Percentiles rank a stretch among this genome's conserved stretches.
These are phyloP conservation scores for Diabrotica undecimpunctata DNA, from an alignment of 1,140 invertebrate genomes.

Conservation along the genomic window DNA sequence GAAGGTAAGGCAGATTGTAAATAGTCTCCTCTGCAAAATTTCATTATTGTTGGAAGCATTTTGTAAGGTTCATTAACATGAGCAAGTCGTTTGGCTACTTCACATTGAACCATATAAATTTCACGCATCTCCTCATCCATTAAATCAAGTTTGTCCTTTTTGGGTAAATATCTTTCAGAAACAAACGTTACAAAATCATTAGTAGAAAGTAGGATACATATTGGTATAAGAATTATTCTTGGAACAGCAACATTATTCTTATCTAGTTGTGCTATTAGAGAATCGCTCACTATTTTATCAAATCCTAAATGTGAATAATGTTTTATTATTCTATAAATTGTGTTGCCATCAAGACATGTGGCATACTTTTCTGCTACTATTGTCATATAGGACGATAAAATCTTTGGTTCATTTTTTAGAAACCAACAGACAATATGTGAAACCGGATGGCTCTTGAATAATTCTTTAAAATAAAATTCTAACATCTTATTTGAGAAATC, in stretches of 20 bases:
- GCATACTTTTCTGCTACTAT: not conserved
- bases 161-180: conserved; percentile 10
- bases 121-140: conserved; percentile 13
- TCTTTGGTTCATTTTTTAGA: conserved; percentile 15
- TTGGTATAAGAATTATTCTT: not conserved
- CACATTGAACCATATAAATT: conserved; percentile 21
- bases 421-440: conserved; percentile 10
- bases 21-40: conserved; percentile 21
- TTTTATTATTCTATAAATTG: conserved; percentile 5
- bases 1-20: conserved; percentile 19
- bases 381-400: conserved; percentile 5
- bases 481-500: conserved; percentile 9
- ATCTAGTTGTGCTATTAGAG: conserved; percentile 3
- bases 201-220: conserved; percentile 13
- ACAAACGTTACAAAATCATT: conserved; percentile 13
- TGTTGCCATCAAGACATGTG: not conserved
- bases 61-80: conserved; percentile 7
- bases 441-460: not conserved
- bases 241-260: not conserved
- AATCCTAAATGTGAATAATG: conserved; percentile 19
- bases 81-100: not conserved
- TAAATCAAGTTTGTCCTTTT: conserved; percentile 17
- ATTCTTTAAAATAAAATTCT: conserved; percentile 8
- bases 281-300: conserved; percentile 15
- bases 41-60: conserved; percentile 14